Base-by-base conservation (phyloP, 2,888 invertebrate species). In the Platerodrilus igneus region DNA sequence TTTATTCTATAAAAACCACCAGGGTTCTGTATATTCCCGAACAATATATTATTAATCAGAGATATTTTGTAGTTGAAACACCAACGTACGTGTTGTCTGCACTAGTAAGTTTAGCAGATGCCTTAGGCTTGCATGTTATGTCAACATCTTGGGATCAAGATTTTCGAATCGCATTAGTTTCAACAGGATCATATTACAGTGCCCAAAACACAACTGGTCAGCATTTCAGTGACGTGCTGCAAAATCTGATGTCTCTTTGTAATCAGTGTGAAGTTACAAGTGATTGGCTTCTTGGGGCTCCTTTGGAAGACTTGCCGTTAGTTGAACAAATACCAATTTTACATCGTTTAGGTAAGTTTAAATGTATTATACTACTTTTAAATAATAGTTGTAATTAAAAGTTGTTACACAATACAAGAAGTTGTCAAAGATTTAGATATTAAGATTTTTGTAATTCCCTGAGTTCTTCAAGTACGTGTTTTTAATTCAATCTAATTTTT, bases 271-370 rank as follows among this genome's bases (percentile, higher is more conserved):
- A 85, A 59, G 78, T 81, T 2, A 80, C 81, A 0, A 77, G 77
- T 55, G 81, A 83, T 50, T 83, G 81, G 73, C 78, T 80, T 33
- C 58, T 78, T 27, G 83, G 82, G 2, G 83, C 83, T 1, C 83
- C 84, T 1, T 68, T 86, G n/a, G 80, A 83, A 52, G 80, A 86
- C 53, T 63, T 87, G 40, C 86, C 88, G 0, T 74, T 88, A 16
- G 85, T 87, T 0, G 88, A 89, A 57, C 88, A 89, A 66, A 88
- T 89, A 60, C 83, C 87, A 2, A 79, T 86, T 14, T 66, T 84
- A 22, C 84, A 85, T 64, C 72, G 83, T 62, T 70, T 84, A 51
- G 78, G 79, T 78, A 57, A n/a, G n/a, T n/a, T n/a, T n/a, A n/a
- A n/a, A n/a, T n/a, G n/a, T n/a, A n/a, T n/a, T n/a, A n/a, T n/a